A percentile compares a stretch with the other conserved stretches of the same genome.
These are phyloP conservation scores for Calliphora vicina DNA, from an alignment of 1,140 invertebrate genomes.

Conservation along the genomic window DNA sequence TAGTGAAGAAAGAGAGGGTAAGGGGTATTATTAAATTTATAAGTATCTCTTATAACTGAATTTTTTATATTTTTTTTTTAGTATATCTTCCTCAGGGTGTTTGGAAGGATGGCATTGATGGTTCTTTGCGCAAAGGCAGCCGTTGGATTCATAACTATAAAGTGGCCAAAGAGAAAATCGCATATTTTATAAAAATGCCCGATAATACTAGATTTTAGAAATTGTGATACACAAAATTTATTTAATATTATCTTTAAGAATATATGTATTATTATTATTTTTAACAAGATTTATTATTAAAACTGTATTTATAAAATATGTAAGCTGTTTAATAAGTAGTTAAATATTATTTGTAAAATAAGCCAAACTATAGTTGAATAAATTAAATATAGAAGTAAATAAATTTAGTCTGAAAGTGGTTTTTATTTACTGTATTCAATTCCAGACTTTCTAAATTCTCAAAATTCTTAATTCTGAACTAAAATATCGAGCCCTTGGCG, in stretches of 20 bases:
- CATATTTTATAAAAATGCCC: constrained; percentile 86
- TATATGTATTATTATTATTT: neutral
- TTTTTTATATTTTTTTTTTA: constrained; percentile 42
- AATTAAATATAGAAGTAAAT: too few species aligned
- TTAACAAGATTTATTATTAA: too few species aligned
- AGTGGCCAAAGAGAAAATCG: constrained; percentile 80
- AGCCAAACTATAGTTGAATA: too few species aligned
- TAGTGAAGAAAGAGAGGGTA: constrained; percentile 70
- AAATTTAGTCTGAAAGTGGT: too few species aligned
- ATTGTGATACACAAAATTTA: constrained; percentile 39
- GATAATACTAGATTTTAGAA: constrained; percentile 81
- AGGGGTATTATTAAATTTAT: neutral
- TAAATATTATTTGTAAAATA: too few species aligned
- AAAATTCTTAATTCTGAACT: too few species aligned
- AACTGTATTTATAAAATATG: too few species aligned
- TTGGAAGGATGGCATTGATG: constrained; percentile 90
- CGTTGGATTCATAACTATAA: constrained; percentile 89
- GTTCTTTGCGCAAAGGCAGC: constrained; percentile 82
- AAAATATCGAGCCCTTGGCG: too few species aligned
- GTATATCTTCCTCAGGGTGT: constrained; percentile 88
- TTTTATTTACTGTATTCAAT: too few species aligned
- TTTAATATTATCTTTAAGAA: neutral
- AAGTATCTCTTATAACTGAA: neutral
- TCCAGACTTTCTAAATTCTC: too few species aligned
- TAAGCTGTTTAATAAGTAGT: too few species aligned